Evolutionary conservation across 2,888 invertebrate genomes (phyloP), one percentile per base, ranked within the genome.

Genomic region (Pteria penguin): DNA sequence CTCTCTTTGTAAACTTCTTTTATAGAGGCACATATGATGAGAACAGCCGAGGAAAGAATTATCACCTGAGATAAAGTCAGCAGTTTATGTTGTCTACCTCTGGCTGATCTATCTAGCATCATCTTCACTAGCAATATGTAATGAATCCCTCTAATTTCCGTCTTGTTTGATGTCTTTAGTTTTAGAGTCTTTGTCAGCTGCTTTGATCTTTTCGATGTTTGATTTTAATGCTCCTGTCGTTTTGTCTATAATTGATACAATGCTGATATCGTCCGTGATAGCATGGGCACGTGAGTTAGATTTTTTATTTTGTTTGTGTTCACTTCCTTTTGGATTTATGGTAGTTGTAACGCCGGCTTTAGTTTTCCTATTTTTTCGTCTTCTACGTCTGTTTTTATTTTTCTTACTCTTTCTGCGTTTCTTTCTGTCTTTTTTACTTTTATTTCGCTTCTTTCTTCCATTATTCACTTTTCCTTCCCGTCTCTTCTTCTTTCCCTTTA

Each of bases 401-500:
- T 68, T 71, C 36, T 78, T 76, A n/a, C 69, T 71, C 32, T 80
- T 77, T 26, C 67, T 71, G 27, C 79, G 75, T 55, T 77, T 75
- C 55, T 79, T 78, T 36, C 76, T 74, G 60, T 67, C 69, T 8
- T 73, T 62, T 24, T 72, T 75, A 26, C 65, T 75, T 26, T 65
- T 65, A 32, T 81, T 62, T 54, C 69, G 71, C 33, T 75, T 75
- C 54, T 57, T 33, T 29, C 45, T 36, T 55, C 18, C 22, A n/a
- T n/a, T n/a, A 18, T 73, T 69, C 3, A 29, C 65, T 36, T 73
- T 69, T 2, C 70, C 69, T 27, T 73, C 65, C 58, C 73, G 29
- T 78, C 83, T 45, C 74, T 80, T 67, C 77, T 81, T 68, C 74
- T 61, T 68, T 69, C 80, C 26, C 79, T 77, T 72, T 26, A 32